Percentiles rank a stretch among this genome's conserved stretches.
phyloP scores from a whole-genome alignment of 2,797 vertebrate species.

The Mastacembelus armatus region DNA sequence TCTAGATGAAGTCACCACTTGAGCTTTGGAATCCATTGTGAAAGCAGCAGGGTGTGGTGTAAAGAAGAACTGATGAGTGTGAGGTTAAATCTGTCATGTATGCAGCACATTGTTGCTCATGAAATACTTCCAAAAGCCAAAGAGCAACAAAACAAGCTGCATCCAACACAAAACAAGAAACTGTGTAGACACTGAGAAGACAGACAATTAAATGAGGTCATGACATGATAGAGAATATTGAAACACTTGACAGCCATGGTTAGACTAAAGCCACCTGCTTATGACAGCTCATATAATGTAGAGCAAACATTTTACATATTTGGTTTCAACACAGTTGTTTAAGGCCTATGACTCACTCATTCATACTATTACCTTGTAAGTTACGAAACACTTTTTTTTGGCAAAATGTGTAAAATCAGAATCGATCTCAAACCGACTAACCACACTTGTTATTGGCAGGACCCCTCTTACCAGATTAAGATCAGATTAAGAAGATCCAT shows the following conservation, averaged over 20 bases:
- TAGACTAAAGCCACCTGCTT: conserved; percentile 36
- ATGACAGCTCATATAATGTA: conserved; percentile 39
- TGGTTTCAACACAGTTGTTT: conserved; percentile 49
- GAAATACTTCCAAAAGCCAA: conserved; percentile 50
- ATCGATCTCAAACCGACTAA: conserved; percentile 22
- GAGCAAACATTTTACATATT: conserved; percentile 40
- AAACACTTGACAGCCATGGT: conserved; percentile 27
- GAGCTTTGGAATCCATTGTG: conserved; percentile 72
- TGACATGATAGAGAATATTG: conserved; percentile 29
- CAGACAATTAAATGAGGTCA: conserved; percentile 54
- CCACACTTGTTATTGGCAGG: conserved; percentile 14
- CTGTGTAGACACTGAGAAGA: conserved; percentile 12
- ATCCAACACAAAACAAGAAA: conserved; percentile 41
- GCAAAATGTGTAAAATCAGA: conserved; percentile 35
- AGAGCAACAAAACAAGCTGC: conserved; percentile 38
- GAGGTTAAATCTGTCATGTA: conserved; percentile 62
- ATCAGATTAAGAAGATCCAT: too few species aligned
- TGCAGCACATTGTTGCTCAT: conserved; percentile 51
- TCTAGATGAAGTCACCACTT: conserved; percentile 75
- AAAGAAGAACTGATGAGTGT: conserved; percentile 56
- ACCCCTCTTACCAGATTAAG: conserved; percentile 25
- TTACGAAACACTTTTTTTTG: conserved; percentile 46
- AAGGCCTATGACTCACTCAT: conserved; percentile 5
- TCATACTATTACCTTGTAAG: conserved; percentile 20
- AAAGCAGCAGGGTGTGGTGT: conserved; percentile 44